Evolutionary conservation across 2,888 invertebrate genomes (phyloP), one percentile per base, ranked within the genome.

Genomic region (Dolichomitus sp.): DNA sequence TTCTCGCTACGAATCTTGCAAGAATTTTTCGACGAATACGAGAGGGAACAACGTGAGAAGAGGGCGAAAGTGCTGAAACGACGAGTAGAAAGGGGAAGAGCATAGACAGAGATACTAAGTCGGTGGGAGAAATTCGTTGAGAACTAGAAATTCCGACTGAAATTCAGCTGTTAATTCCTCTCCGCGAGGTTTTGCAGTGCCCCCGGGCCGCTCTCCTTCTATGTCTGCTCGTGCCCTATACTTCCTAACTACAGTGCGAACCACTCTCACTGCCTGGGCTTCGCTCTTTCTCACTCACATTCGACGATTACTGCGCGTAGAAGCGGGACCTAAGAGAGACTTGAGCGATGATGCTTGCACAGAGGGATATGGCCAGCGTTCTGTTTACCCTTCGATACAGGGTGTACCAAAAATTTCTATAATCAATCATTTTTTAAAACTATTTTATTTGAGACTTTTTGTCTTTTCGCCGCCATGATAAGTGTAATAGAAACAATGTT

Each of bases 111-210:
- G 57, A 57, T 33, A 84, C 85, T 84, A 84, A 83, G 85, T 86
- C 84, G 84, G 85, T 75, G 80, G 80, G 68, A 63, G 83, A 88
- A 87, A 85, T 88, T 88, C 81, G 81, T 75, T 69, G 85, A 77
- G 85, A 78, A 87, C 85, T 88, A 85, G 87, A 88, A 89, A 89
- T 88, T 89, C 48, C 85, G 86, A 86, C 85, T 85, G 19, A 40
- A 54, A 54, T 89, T 70, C 86, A 85, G 86, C 87, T 86, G 88
- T 87, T 89, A 89, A 90, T 90, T 90, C 87, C 87, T 86, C 70
- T 73, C 9, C 61, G 48, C 19, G 17, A 48, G 50, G 85, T 86
- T 87, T 89, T 86, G 17, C 33, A 33, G 85, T 83, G 87, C 86
- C 89, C 83, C 83, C 86, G 87, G 68, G 81, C 33, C 73, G 54